A percentile compares a stretch with the other conserved stretches of the same genome.
Conservation (phyloP, 2,113 vertebrate genomes). For the Callionymus lyra region DNA sequence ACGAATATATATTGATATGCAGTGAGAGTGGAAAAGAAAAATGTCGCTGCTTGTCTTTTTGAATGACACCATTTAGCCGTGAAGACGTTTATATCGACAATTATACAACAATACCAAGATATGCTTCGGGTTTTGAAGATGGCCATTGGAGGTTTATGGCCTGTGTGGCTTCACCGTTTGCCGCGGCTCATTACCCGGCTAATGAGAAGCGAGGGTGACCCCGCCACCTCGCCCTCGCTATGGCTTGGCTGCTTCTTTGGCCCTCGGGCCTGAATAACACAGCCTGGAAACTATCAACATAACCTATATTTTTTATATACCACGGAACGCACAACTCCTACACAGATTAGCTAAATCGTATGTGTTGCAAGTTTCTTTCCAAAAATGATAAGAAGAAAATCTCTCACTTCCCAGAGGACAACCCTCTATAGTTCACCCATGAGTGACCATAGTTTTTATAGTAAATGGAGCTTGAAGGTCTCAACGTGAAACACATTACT, state of each 20-base stretch:
- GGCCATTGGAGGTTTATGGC: slow-evolving; percentile 40
- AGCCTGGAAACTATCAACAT: slow-evolving; percentile 5
- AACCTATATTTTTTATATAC: no score
- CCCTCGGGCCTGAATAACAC: slow-evolving; percentile 13
- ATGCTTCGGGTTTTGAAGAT: slow-evolving; percentile 23
- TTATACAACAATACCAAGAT: slow-evolving; percentile 3
- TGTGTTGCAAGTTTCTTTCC: no score
- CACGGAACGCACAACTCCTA: no score
- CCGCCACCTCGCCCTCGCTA: slow-evolving; percentile 28
- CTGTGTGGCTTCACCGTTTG: slow-evolving; percentile 44
- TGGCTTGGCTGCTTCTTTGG: slow-evolving; percentile 18
- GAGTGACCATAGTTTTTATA: slow-evolving; percentile 63
- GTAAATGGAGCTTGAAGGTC: slow-evolving; percentile 37
- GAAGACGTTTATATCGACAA: no score
- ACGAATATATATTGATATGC: no score
- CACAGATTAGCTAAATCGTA: no score
- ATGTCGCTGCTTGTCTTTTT: no score
- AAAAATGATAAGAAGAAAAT: no score
- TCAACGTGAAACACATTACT: slow-evolving; percentile 55
- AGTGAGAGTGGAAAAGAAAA: no score
- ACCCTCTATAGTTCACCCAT: slow-evolving; percentile 40
- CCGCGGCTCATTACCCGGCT: slow-evolving; percentile 49
- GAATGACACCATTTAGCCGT: no score
- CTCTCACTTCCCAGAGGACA: slow-evolving; percentile 20
- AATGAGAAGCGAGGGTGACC: slow-evolving; percentile 56